These are phyloP conservation scores for Vandiemenella viatica DNA, from an alignment of 2,888 invertebrate genomes.

Conservation along the genomic window DNA sequence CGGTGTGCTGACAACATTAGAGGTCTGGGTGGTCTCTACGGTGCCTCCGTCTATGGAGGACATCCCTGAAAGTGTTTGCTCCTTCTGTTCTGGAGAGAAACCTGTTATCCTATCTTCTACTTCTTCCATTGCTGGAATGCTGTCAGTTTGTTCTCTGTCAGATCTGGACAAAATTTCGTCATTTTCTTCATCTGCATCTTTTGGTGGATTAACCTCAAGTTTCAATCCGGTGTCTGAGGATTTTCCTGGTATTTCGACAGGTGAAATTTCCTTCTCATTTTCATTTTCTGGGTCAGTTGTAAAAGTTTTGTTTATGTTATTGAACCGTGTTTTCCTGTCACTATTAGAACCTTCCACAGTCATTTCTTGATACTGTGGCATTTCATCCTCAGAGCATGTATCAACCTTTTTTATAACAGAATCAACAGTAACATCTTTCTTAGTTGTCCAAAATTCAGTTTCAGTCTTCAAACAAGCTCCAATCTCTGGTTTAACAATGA, in stretches of 20 bases:
- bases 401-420: constrained; percentile 69
- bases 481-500: not conserved
- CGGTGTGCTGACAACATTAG: not conserved
- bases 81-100: not conserved
- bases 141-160: constrained; percentile 3
- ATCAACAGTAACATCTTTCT: constrained; percentile 65
- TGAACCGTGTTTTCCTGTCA: constrained; percentile 21
- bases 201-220: not conserved
- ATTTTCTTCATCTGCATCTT: not conserved
- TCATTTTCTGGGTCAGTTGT: constrained; percentile 29
- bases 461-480: constrained; percentile 26
- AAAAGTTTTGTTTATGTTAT: constrained; percentile 1
- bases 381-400: constrained; percentile 39
- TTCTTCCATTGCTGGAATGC: not conserved
- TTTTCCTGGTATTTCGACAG: not conserved
- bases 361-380: constrained; percentile 21
- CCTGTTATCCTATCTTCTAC: not conserved
- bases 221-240: not conserved
- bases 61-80: constrained; percentile 16
- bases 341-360: constrained; percentile 26
- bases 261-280: constrained; percentile 6
- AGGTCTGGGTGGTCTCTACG: not conserved
- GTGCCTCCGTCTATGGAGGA: not conserved
- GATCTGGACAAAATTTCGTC: not conserved
- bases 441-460: constrained; percentile 60